Conservation (phyloP, 2,113 vertebrate genomes). For the Otus sunia region DNA sequence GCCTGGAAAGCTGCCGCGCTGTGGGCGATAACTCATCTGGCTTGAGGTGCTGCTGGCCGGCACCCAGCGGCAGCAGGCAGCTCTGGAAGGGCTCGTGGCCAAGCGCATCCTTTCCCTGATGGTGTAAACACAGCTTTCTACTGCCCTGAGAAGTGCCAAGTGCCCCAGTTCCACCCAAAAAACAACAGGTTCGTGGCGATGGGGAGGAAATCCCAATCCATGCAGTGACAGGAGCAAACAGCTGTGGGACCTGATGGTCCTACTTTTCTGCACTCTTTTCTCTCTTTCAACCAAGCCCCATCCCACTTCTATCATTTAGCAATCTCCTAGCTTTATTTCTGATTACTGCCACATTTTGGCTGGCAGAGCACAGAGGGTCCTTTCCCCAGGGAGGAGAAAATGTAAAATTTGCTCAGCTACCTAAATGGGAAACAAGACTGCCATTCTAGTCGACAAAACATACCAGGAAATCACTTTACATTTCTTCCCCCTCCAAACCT, state of each 20-base stretch:
- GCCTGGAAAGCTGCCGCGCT: background rate
- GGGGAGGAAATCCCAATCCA: background rate
- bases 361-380: background rate
- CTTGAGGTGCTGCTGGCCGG: background rate
- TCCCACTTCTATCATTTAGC: background rate
- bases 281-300: background rate
- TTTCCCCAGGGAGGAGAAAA: background rate
- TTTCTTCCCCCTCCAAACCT: background rate
- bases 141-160: background rate
- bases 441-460: background rate
- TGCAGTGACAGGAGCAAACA: background rate
- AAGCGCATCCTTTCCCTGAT: background rate
- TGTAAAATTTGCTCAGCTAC: background rate
- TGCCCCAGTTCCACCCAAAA: background rate
- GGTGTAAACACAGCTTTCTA: background rate
- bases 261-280: background rate
- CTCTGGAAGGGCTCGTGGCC: background rate
- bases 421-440: background rate
- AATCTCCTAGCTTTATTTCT: background rate
- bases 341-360: background rate
- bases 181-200: background rate
- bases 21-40: background rate
- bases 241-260: background rate
- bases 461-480: constrained; percentile 24
- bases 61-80: accelerated